Percentiles rank a stretch among this genome's conserved stretches.
phyloP scores from a whole-genome alignment of 2,797 vertebrate genomes.

The Orestias chungarensis region DNA sequence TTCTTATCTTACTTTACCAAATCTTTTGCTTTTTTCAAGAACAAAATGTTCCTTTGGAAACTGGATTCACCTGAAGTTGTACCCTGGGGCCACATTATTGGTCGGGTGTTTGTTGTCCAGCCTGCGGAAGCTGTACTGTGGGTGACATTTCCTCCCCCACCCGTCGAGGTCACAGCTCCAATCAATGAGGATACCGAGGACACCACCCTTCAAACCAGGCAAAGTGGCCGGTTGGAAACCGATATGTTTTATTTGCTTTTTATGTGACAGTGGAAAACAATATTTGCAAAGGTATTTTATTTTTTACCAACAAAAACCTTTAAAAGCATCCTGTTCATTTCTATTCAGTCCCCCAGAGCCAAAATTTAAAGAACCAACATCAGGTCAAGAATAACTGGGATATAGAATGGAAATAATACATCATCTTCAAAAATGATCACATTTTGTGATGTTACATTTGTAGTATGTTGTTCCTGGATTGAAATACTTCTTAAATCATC shows the following conservation, averaged over 20 bases:
- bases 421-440: neutral
- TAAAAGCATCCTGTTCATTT: neutral
- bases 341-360: neutral
- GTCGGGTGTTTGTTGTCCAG: constrained; percentile 81
- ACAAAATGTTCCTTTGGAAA: neutral
- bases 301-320: neutral
- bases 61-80: constrained; percentile 87
- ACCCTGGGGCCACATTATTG: constrained; percentile 86
- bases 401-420: neutral
- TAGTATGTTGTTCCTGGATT: neutral
- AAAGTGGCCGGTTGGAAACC: neutral
- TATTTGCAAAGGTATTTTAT: neutral
- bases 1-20: neutral
- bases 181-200: constrained; percentile 88
- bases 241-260: neutral
- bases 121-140: constrained; percentile 87
- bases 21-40: neutral
- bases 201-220: constrained; percentile 82
- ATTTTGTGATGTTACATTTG: neutral
- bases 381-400: neutral
- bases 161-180: constrained; percentile 91
- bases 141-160: constrained; percentile 78
- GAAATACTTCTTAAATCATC: neutral
- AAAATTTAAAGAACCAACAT: neutral
- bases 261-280: neutral